Evolutionary conservation across 2,797 vertebrate genomes (phyloP), one percentile per base, ranked within the genome.

Genomic region (Hemitrygon akajei): DNA sequence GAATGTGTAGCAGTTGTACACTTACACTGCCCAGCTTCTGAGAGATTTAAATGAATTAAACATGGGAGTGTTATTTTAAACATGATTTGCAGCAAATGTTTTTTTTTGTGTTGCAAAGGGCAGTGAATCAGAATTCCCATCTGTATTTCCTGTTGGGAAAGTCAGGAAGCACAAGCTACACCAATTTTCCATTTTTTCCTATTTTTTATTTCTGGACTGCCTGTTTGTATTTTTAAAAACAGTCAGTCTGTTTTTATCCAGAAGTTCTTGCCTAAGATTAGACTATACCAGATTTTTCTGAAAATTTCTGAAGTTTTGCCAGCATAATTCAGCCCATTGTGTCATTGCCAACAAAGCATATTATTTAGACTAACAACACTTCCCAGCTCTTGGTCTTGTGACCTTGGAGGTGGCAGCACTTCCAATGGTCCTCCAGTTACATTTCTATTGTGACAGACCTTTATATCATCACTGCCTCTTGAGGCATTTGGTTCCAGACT

Each of bases 41-140:
- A 75, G 40, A 56, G 37, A 75, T 22, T 75, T 25, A 56, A 25
- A 75, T 76, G 3, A 93, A 93, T 76, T 76, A 93, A 69, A 20
- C 18, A 93, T 76, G 56, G 37, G 14, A 75, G 5, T 93, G 47
- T 56, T 12, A 4, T 73, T 75, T 75, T 47, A 56, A 76, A 93
- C 30, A 75, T 75, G 34, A 56, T 18, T n/a, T 73, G 71, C 22
- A 76, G 71, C 71, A 93, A 93, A 40, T 47, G 27, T 22, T 75
- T 75, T 93, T 93, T 93, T 93, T 14, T 76, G 40, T 56, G 37
- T 91, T 73, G 69, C 69, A 75, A 75, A 73, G 22, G 71, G 22
- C 69, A 73, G 0, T 12, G 25, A 71, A 66, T 34, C 66, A 73
- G 37, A 73, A 93, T 93, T 76, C 71, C 91, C 71, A 56, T 47